phyloP scores from a whole-genome alignment of 1,140 invertebrate genomes.

The Diorhabda elongata region DNA sequence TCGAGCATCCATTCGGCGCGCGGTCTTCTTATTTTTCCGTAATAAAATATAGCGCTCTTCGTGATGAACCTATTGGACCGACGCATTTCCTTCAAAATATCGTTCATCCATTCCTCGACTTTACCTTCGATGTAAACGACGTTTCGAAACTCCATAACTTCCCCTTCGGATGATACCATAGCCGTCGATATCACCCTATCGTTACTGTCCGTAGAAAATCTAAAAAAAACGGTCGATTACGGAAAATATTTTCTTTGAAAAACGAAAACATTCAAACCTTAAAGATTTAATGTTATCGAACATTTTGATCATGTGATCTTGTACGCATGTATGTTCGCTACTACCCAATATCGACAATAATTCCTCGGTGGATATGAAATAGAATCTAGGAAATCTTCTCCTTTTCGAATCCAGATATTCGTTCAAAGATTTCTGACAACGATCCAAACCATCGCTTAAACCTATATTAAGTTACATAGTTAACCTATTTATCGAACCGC shows the following conservation, averaged over 20 bases:
- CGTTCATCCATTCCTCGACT: slow-evolving; percentile 89
- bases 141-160: slow-evolving; percentile 78
- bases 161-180: slow-evolving; percentile 80
- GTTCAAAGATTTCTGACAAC: slow-evolving; percentile 85
- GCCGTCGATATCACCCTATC: slow-evolving; percentile 64
- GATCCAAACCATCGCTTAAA: slow-evolving; percentile 72
- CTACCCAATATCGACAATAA: slow-evolving; percentile 84
- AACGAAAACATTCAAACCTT: slow-evolving; percentile 51
- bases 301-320: slow-evolving; percentile 93
- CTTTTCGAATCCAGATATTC: slow-evolving; percentile 86
- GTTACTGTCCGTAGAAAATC: slow-evolving; percentile 52
- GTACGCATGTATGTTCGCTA: slow-evolving; percentile 71
- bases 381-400: slow-evolving; percentile 83
- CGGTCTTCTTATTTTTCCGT: slow-evolving; percentile 58
- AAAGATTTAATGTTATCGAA: slow-evolving; percentile 84
- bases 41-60: slow-evolving; percentile 83
- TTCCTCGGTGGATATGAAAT: slow-evolving; percentile 91
- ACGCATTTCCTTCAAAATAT: slow-evolving; percentile 78
- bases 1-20: slow-evolving; percentile 82
- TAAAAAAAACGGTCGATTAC: background rate
- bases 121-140: slow-evolving; percentile 54
- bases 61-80: slow-evolving; percentile 77
- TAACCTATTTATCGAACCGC: too few species aligned
- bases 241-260: too few species aligned
- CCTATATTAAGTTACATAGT: slow-evolving; percentile 42